phyloP scores from a whole-genome alignment of 2,888 invertebrate genomes.

The Synanthedon andrenaeformis region DNA sequence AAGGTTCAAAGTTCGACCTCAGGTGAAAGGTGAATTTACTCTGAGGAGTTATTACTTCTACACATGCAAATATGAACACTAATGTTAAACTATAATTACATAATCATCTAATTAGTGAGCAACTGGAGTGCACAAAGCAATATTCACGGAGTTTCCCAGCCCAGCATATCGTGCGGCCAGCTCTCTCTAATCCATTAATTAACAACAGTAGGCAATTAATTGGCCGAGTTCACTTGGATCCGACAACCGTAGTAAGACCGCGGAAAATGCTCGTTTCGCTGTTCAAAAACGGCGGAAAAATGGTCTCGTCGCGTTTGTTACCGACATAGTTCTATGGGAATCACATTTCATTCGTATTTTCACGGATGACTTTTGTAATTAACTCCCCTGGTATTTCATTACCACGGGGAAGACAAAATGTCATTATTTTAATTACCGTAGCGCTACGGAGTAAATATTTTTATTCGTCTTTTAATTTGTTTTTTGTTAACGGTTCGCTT shows the following conservation, averaged over 20 bases:
- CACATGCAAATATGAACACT: too few relatives aligned
- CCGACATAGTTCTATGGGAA: slow-evolving; percentile 26
- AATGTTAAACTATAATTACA: too few relatives aligned
- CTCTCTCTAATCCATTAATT: slow-evolving; percentile 34
- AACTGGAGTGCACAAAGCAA: neutral
- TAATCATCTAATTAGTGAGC: too few relatives aligned
- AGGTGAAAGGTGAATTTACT: too few relatives aligned
- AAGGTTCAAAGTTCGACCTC: too few relatives aligned
- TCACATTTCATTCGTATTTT: slow-evolving; percentile 11
- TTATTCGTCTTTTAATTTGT: slow-evolving; percentile 3
- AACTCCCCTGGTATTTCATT: slow-evolving; percentile 15
- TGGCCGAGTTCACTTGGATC: slow-evolving; percentile 37
- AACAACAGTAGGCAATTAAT: slow-evolving; percentile 30
- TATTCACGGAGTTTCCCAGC: neutral
- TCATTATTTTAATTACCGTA: slow-evolving; percentile 9
- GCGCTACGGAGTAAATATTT: neutral
- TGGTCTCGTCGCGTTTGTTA: slow-evolving; percentile 17
- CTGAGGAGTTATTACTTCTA: too few relatives aligned
- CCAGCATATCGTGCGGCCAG: neutral
- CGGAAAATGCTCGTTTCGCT: slow-evolving; percentile 10
- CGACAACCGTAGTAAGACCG: slow-evolving; percentile 22
- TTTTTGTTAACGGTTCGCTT: slow-evolving; percentile 7
- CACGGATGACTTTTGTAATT: slow-evolving; percentile 15
- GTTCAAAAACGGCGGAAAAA: slow-evolving; percentile 26
- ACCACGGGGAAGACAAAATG: slow-evolving; percentile 7